Conservation (phyloP, 35 echinoderm and acorn worm genomes). For the Eucidaris tribuloides region DNA sequence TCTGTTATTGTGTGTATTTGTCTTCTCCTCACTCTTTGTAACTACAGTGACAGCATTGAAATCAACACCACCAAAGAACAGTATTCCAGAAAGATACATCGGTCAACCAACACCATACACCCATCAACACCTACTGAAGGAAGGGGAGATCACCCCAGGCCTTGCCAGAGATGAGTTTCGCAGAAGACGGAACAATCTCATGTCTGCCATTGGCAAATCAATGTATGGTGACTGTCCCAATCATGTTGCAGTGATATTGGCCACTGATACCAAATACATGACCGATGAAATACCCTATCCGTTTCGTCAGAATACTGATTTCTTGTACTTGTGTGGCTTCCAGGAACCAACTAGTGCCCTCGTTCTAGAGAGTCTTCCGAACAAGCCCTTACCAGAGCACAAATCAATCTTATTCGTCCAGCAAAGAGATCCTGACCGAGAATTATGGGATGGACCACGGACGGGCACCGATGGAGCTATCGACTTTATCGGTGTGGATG, state of each 20-base stretch:
- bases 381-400: constrained; percentile 60
- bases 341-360: constrained; percentile 92
- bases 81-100: constrained; percentile 50
- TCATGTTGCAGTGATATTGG: constrained; percentile 76
- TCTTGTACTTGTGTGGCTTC: constrained; percentile 92
- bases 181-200: constrained; percentile 46
- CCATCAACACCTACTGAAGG: constrained; percentile 78
- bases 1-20: too few species aligned
- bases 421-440: constrained; percentile 81
- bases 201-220: constrained; percentile 72
- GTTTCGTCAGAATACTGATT: constrained; percentile 88
- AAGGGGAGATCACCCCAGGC: constrained; percentile 85
- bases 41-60: neutral
- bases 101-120: constrained; percentile 93
- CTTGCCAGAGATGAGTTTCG: constrained; percentile 57
- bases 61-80: neutral
- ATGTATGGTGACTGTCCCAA: constrained; percentile 40
- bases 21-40: too few species aligned
- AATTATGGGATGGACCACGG: constrained; percentile 95
- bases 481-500: constrained; percentile 82
- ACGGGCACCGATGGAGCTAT: constrained; percentile 82
- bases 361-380: constrained; percentile 77
- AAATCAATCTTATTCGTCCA: constrained; percentile 81
- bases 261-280: constrained; percentile 83
- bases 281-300: constrained; percentile 97